A percentile compares a stretch with the other conserved stretches of the same genome.
Conservation (phyloP, 92 coral and sea anemone genomes). For the Umimayanthus chanpuru region DNA sequence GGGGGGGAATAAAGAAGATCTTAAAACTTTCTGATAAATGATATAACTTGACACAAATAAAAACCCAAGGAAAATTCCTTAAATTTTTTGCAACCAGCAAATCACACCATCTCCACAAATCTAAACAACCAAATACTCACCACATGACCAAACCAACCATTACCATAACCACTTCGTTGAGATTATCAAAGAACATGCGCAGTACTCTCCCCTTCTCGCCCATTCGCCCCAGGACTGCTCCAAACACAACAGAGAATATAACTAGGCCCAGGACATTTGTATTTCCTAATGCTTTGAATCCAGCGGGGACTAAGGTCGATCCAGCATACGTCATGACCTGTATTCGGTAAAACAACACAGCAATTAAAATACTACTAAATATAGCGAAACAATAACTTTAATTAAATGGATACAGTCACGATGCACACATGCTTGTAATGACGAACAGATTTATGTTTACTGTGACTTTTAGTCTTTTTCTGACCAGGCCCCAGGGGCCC, state of each 20-base stretch:
- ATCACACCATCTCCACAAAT: too few relatives aligned
- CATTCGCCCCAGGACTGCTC: conserved; percentile 58
- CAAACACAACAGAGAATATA: conserved; percentile 56
- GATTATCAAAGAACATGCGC: conserved; percentile 51
- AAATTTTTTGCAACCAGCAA: too few relatives aligned
- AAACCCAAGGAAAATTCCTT: too few relatives aligned
- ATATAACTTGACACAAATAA: too few relatives aligned
- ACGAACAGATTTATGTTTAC: too few relatives aligned
- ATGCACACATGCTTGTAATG: too few relatives aligned
- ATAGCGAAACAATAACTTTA: too few relatives aligned
- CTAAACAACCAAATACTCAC: conserved; percentile 25
- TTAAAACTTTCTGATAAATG: too few relatives aligned
- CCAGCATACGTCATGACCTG: conserved; percentile 46
- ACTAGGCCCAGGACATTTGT: conserved; percentile 59
- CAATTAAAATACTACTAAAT: neutral
- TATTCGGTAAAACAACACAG: neutral
- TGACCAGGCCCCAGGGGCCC: too few relatives aligned
- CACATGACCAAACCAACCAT: conserved; percentile 59
- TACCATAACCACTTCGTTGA: conserved; percentile 58
- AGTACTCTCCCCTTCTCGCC: conserved; percentile 53
- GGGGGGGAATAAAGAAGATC: too few relatives aligned
- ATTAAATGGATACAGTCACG: too few relatives aligned
- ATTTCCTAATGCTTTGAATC: conserved; percentile 38
- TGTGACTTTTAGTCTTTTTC: too few relatives aligned
- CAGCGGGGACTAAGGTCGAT: conserved; percentile 41